Conservation (phyloP, 2,888 invertebrate species). For the Drosophila limbata region DNA sequence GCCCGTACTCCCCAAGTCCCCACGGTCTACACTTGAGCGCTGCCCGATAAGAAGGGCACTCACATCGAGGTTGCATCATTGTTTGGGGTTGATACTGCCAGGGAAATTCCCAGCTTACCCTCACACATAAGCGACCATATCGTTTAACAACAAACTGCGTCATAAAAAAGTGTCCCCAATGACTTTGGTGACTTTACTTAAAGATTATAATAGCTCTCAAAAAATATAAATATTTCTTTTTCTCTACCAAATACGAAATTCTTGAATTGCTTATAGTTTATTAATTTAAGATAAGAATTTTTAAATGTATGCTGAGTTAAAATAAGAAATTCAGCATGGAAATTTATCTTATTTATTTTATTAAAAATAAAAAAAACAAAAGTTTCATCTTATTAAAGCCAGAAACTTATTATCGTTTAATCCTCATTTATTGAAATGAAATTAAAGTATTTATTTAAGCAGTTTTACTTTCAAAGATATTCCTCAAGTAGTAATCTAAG, state of each 20-base stretch:
- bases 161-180: slow-evolving; percentile 60
- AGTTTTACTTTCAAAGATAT: slow-evolving; percentile 4
- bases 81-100: slow-evolving; percentile 42
- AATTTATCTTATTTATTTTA: too few species aligned
- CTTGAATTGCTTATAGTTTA: too few species aligned
- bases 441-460: slow-evolving; percentile 9
- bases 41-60: slow-evolving; percentile 39
- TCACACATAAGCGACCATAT: slow-evolving; percentile 37
- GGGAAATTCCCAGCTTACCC: slow-evolving; percentile 25
- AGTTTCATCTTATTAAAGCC: too few species aligned
- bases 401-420: background rate
- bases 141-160: slow-evolving; percentile 70
- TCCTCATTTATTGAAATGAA: background rate
- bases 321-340: too few species aligned
- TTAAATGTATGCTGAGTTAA: background rate
- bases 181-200: slow-evolving; percentile 14
- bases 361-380: too few species aligned
- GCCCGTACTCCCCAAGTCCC: slow-evolving; percentile 26
- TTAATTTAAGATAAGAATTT: background rate
- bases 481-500: slow-evolving; percentile 24
- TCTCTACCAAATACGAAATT: background rate
- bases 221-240: background rate
- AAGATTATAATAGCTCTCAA: slow-evolving; percentile 1
- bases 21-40: slow-evolving; percentile 20
- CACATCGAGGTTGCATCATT: slow-evolving; percentile 8